Base-by-base conservation (phyloP, 1,140 invertebrate species). In the Lordiphosa clarofinis region DNA sequence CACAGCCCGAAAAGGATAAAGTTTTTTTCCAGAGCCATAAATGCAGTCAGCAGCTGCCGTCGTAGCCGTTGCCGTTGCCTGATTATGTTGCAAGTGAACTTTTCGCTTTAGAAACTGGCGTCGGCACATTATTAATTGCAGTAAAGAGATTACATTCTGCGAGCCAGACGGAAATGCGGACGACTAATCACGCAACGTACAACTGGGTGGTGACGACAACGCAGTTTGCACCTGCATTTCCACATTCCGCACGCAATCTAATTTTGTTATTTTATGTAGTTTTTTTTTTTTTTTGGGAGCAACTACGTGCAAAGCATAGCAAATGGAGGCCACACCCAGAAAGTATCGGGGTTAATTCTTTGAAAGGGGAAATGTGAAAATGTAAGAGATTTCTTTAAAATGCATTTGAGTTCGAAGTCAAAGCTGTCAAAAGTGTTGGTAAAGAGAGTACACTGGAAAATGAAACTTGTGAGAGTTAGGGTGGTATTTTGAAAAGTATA, bases 241-340 rank as follows among this genome's bases (percentile, higher is more conserved):
- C 71, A 81, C 71, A 82, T 82, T 60, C 55, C 42, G 57, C 76
- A 81, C 76, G 76, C 76, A 81, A 81, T 81, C 76, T 72, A 82
- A 81, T 81, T 81, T 81, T 56, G 62, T 43, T 28, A 28, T n/a
- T n/a, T n/a, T n/a, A n/a, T n/a, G n/a, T n/a, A n/a, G n/a, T n/a
- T n/a, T 7, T 28, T 28, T 28, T 28, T 28, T 28, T 28, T 28
- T 28, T 28, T 28, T 5, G 24, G 31, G 49, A 44, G 40, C 4
- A 53, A 52, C 75, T 60, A 78, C 73, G 73, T 73, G 69, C 69
- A 21, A 63, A 61, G 55, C 66, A 53, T 56, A 50, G 54, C n/a
- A 58, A 28, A 28, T 7, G 24, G 24, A 56, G 19, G 56, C 56
- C 69, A 46, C 54, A 53, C 64, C 61, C 24, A 28, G 24, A 28